These are phyloP conservation scores for Andrena trimmerana DNA, from an alignment of 2,888 invertebrate genomes.

Conservation along the genomic window DNA sequence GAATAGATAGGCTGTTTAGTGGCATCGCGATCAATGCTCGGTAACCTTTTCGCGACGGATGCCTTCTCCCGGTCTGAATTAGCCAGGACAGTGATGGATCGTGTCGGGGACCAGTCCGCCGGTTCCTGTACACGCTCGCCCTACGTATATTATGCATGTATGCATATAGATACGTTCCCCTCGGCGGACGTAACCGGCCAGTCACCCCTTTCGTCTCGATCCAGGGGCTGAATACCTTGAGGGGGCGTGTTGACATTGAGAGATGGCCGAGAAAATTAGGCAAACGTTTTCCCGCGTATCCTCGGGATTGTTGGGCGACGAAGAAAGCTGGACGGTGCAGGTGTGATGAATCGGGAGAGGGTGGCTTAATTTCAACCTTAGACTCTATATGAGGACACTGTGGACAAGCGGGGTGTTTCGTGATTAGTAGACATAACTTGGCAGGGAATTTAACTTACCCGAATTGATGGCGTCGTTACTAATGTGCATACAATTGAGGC, in stretches of 20 bases:
- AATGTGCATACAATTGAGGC: neutral
- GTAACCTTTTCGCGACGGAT: constrained; percentile 68
- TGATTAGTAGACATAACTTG: neutral
- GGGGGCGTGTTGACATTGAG: constrained; percentile 53
- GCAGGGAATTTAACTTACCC: neutral
- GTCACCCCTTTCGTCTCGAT: constrained; percentile 59
- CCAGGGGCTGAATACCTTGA: constrained; percentile 56
- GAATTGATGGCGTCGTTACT: neutral
- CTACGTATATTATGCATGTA: constrained; percentile 54
- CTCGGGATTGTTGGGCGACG: neutral
- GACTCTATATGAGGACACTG: neutral
- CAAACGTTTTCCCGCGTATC: neutral
- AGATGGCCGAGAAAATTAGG: constrained; percentile 48
- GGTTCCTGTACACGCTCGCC: constrained; percentile 47
- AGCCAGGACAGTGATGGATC: constrained; percentile 78
- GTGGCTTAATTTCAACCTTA: neutral
- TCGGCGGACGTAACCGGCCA: constrained; percentile 58
- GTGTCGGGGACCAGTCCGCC: constrained; percentile 53
- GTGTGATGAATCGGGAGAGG: neutral
- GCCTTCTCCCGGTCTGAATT: constrained; percentile 69
- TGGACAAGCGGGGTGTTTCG: neutral
- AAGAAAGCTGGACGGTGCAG: neutral
- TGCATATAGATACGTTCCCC: constrained; percentile 41
- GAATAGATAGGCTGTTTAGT: constrained; percentile 24
- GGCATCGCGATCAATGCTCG: constrained; percentile 68